phyloP scores from a whole-genome alignment of 2,888 invertebrate genomes.

The Endotricha flammealis region DNA sequence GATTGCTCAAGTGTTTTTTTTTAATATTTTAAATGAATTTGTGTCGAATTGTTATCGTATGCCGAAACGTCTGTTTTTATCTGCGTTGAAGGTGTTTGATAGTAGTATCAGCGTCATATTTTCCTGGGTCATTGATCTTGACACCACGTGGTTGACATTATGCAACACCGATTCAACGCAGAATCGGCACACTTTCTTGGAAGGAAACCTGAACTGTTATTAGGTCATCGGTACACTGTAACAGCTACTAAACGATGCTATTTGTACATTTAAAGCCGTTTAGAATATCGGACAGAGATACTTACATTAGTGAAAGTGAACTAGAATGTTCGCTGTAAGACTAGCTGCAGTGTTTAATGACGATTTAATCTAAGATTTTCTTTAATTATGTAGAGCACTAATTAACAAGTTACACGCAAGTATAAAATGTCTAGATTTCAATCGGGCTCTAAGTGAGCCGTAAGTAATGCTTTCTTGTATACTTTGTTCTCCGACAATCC shows the following conservation, averaged over 20 bases:
- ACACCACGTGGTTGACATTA: conserved; percentile 56
- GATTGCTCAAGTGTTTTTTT: conserved; percentile 33
- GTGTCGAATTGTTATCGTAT: conserved; percentile 45
- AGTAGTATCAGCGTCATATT: conserved; percentile 54
- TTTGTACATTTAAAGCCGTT: conserved; percentile 18
- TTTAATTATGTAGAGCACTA: conserved; percentile 41
- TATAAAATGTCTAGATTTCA: conserved; percentile 43
- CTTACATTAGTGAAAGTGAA: conserved; percentile 45
- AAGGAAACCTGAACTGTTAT: conserved; percentile 29
- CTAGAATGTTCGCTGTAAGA: conserved; percentile 33
- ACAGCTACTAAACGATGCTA: conserved; percentile 12
- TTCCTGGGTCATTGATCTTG: conserved; percentile 56
- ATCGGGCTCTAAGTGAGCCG: conserved; percentile 35
- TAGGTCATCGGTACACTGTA: conserved; percentile 28
- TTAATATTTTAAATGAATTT: conserved; percentile 27
- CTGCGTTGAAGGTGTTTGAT: conserved; percentile 50
- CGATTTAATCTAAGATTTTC: conserved; percentile 45
- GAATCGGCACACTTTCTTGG: conserved; percentile 23
- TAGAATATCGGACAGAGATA: conserved; percentile 29
- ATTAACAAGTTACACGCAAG: conserved; percentile 42
- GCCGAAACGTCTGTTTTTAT: conserved; percentile 45
- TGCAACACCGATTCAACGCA: conserved; percentile 39
- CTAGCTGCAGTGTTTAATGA: conserved; percentile 31
- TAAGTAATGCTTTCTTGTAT: conserved; percentile 36
- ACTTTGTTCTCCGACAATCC: conserved; percentile 36